Evolutionary conservation across 1,140 invertebrate species (phyloP).

Genomic region (Aphelenchoides avenae): DNA sequence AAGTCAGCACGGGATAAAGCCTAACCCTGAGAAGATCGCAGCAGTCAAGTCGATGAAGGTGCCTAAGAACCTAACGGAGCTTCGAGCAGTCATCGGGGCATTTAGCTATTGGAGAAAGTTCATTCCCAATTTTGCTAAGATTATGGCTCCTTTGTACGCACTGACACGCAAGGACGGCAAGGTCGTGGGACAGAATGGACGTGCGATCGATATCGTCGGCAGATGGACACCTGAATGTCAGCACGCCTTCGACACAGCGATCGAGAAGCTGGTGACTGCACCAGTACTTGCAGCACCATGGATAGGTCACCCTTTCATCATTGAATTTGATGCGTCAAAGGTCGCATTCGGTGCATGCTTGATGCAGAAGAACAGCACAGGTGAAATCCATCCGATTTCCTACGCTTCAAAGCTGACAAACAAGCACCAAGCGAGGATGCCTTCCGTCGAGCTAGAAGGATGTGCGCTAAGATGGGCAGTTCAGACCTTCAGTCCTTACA

Average conservation of each 20-base stretch:
- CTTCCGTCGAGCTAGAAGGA: slow-evolving; percentile 19
- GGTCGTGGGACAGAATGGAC: too few species aligned
- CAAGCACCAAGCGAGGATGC: slow-evolving; percentile 21
- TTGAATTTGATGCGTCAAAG: slow-evolving; percentile 20
- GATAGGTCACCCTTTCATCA: slow-evolving; percentile 18
- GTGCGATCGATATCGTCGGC: too few species aligned
- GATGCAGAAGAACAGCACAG: slow-evolving; percentile 7
- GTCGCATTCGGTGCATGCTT: slow-evolving; percentile 9
- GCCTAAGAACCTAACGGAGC: slow-evolving; percentile 21
- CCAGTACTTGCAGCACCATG: slow-evolving; percentile 17
- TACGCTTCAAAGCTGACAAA: slow-evolving; percentile 14
- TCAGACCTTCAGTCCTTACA: slow-evolving; percentile 17
- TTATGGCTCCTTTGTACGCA: slow-evolving; percentile 16
- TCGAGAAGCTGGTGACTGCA: not conserved
- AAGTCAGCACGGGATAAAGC: slow-evolving; percentile 5
- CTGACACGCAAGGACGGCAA: slow-evolving; percentile 21
- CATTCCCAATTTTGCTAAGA: slow-evolving; percentile 8
- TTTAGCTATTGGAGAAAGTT: slow-evolving; percentile 21
- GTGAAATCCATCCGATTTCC: slow-evolving; percentile 18
- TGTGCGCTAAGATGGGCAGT: slow-evolving; percentile 9
- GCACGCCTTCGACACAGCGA: slow-evolving; percentile 15
- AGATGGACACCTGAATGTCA: slow-evolving; percentile 9
- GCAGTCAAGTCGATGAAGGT: slow-evolving; percentile 1
- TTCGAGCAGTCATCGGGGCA: slow-evolving; percentile 16
- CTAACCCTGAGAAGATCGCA: slow-evolving; percentile 11